A percentile compares a stretch with the other conserved stretches of the same genome.
phyloP scores from a whole-genome alignment of 2,888 invertebrate genomes.

The Drosophila picticornis region DNA sequence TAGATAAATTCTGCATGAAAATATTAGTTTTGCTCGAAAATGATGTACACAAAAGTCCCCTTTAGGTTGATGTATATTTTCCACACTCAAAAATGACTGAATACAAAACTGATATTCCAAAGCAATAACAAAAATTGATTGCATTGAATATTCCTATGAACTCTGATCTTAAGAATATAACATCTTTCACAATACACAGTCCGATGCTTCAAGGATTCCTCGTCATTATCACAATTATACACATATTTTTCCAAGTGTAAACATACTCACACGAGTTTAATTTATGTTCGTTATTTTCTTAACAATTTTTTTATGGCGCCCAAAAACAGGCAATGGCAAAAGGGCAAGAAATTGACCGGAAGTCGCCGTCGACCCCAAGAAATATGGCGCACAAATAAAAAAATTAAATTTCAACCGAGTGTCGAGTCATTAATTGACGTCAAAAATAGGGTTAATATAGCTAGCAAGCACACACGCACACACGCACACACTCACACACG shows the following conservation, averaged over 20 bases:
- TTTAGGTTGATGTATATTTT: not conserved
- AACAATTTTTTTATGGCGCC: conserved; percentile 54
- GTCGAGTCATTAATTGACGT: conserved; percentile 74
- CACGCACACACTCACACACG: conserved; percentile 3
- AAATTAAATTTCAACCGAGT: conserved; percentile 48
- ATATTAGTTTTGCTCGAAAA: not conserved
- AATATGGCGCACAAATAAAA: conserved; percentile 47
- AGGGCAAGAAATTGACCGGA: conserved; percentile 66
- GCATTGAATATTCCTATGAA: not conserved
- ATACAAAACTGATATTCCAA: not conserved
- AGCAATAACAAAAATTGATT: not conserved
- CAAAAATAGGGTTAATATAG: conserved; percentile 79
- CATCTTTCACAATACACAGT: not conserved
- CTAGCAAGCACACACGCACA: conserved; percentile 22
- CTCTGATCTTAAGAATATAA: not conserved
- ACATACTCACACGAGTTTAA: conserved; percentile 30
- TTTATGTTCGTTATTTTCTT: conserved; percentile 39
- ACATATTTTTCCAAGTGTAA: not conserved
- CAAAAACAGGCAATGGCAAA: conserved; percentile 71
- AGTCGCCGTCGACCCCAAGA: conserved; percentile 61
- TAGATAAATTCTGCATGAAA: not conserved
- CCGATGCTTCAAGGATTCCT: not conserved
- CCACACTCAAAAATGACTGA: not conserved
- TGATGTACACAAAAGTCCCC: not conserved
- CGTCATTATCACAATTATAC: no score